A percentile compares a stretch with the other conserved stretches of the same genome.
phyloP scores from a whole-genome alignment of 2,888 invertebrate genomes.

The Hirtodrosophila confusa region DNA sequence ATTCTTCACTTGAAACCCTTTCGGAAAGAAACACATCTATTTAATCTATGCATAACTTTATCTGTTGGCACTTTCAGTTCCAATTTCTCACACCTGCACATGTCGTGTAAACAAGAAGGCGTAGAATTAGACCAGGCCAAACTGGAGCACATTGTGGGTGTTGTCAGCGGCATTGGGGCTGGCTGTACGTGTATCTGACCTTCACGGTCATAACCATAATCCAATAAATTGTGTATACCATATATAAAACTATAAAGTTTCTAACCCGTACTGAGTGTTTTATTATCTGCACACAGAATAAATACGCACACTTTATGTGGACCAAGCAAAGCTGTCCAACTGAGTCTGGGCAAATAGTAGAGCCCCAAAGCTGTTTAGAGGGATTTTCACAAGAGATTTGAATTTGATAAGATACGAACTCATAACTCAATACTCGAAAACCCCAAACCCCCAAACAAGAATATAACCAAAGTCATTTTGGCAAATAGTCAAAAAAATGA shows the following conservation, averaged over 20 bases:
- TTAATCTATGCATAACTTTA: slow-evolving; percentile 52
- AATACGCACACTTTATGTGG: slow-evolving; percentile 52
- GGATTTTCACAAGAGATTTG: slow-evolving; percentile 32
- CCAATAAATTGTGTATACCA: slow-evolving; percentile 73
- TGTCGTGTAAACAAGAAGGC: slow-evolving; percentile 36
- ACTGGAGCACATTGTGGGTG: slow-evolving; percentile 45
- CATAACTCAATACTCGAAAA: slow-evolving; percentile 37
- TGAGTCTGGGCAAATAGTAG: slow-evolving; percentile 40
- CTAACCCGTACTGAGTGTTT: slow-evolving; percentile 69
- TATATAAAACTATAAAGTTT: slow-evolving; percentile 72
- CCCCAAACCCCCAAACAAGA: slow-evolving; percentile 13
- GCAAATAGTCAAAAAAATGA: slow-evolving; percentile 45
- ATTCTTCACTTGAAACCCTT: too few relatives aligned
- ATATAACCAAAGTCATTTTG: slow-evolving; percentile 53
- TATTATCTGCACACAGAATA: slow-evolving; percentile 58
- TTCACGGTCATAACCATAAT: slow-evolving; percentile 76
- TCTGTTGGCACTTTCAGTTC: slow-evolving; percentile 67
- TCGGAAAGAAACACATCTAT: not conserved
- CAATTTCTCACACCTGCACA: slow-evolving; percentile 68
- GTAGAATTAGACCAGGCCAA: slow-evolving; percentile 23
- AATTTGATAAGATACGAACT: slow-evolving; percentile 42
- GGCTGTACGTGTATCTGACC: slow-evolving; percentile 49
- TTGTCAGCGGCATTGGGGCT: slow-evolving; percentile 17
- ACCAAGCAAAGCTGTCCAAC: slow-evolving; percentile 43
- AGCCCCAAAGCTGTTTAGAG: slow-evolving; percentile 9